Evolutionary conservation across 2,888 invertebrate genomes (phyloP).

Genomic region (Mythimna albipuncta): DNA sequence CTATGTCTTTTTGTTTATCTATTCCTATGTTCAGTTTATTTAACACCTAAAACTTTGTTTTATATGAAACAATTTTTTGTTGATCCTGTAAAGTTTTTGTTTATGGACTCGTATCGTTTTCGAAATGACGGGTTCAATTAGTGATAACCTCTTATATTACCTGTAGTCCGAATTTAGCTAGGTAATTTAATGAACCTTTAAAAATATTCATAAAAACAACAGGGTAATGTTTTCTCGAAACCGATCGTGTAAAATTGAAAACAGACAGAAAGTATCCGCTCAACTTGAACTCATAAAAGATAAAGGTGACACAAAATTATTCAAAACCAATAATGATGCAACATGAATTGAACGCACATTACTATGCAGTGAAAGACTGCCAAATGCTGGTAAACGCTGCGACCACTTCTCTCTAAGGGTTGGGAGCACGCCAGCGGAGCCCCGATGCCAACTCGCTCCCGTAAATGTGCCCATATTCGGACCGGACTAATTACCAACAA

Average conservation of each 20-base stretch:
- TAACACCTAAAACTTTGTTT: no score
- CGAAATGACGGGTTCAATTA: no score
- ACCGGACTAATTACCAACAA: constrained; percentile 71
- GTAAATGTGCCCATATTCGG: constrained; percentile 73
- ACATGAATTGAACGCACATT: constrained; percentile 78
- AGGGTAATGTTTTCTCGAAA: no score
- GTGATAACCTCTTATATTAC: no score
- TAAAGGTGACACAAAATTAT: constrained; percentile 66
- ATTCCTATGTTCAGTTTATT: no score
- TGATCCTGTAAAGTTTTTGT: no score
- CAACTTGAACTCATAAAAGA: constrained; percentile 2
- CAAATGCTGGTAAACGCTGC: constrained; percentile 84
- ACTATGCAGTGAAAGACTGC: constrained; percentile 83
- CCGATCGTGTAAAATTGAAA: neutral
- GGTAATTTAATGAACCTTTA: no score
- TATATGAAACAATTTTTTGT: no score
- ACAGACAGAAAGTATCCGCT: neutral
- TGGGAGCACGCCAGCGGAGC: constrained; percentile 77
- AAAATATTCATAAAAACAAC: no score
- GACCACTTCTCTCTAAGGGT: constrained; percentile 77
- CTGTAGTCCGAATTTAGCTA: no score
- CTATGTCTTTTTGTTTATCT: no score
- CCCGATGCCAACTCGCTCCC: constrained; percentile 75
- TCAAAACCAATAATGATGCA: constrained; percentile 72
- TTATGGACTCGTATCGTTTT: no score